Conservation (phyloP, 1,140 invertebrate species). For the Drosophila watanabei region DNA sequence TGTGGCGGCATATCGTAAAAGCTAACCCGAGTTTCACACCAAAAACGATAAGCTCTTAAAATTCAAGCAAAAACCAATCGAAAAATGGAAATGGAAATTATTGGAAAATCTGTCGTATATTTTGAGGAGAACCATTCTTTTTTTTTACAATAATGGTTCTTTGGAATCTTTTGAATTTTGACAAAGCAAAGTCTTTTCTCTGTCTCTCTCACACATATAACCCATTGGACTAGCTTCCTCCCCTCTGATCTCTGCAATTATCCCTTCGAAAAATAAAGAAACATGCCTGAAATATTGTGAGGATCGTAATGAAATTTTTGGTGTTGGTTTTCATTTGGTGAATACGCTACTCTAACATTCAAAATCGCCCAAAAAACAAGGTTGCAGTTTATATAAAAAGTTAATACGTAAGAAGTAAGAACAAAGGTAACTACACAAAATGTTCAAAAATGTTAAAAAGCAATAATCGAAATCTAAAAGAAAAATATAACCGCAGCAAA, state of each 20-base stretch:
- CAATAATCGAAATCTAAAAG: conserved; percentile 67
- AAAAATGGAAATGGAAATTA: conserved; percentile 29
- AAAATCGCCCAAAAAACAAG: conserved; percentile 18
- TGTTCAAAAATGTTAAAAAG: conserved; percentile 85
- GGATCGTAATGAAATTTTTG: conserved; percentile 61
- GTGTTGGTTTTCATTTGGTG: conserved; percentile 70
- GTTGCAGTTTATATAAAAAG: conserved; percentile 16
- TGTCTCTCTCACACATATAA: conserved; percentile 14
- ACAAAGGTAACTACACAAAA: conserved; percentile 69
- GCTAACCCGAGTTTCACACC: conserved; percentile 24
- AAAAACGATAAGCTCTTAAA: conserved; percentile 13
- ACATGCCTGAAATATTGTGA: conserved; percentile 41
- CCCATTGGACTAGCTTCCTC: conserved; percentile 32
- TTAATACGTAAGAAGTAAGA: conserved; percentile 65
- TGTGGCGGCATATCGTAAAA: conserved; percentile 51
- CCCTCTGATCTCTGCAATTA: conserved; percentile 15
- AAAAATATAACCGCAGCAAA: conserved; percentile 50
- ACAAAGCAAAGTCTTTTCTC: conserved; percentile 5
- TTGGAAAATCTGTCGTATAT: conserved; percentile 25
- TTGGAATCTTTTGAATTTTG: conserved; percentile 41
- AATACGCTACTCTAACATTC: conserved; percentile 25
- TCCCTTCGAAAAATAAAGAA: conserved; percentile 7
- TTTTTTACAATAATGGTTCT: conserved; percentile 6
- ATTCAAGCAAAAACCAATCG: conserved; percentile 12
- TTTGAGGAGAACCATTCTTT: conserved; percentile 30